Percentiles rank a stretch among this genome's conserved stretches.
phyloP scores from a whole-genome alignment of 2,888 invertebrate species.

The Plemyria rubiginata region DNA sequence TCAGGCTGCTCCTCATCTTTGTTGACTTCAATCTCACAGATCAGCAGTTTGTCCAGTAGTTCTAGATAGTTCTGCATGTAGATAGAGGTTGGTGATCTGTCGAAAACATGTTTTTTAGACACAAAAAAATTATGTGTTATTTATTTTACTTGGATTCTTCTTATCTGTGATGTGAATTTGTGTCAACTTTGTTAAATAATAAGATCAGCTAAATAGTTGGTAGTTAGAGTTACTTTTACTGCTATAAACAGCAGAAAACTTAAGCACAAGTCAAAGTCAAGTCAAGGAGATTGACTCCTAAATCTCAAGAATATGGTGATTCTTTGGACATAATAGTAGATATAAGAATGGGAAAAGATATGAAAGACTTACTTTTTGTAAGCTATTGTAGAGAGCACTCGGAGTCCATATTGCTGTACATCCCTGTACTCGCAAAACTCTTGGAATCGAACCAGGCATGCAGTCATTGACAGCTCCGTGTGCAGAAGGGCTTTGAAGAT shows the following conservation, averaged over 20 bases:
- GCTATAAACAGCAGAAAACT: no score
- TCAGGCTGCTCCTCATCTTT: constrained; percentile 42
- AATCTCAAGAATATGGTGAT: no score
- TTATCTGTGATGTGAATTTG: no score
- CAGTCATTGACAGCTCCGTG: constrained; percentile 84
- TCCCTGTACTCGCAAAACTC: constrained; percentile 91
- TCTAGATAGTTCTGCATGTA: constrained; percentile 87
- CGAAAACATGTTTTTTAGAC: background rate
- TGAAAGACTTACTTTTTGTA: constrained; percentile 61
- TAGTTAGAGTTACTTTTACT: no score
- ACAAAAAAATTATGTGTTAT: no score
- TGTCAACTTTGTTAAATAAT: no score
- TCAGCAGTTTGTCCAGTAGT: constrained; percentile 84
- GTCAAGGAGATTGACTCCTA: no score
- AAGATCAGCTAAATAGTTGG: no score
- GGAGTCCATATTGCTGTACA: constrained; percentile 89
- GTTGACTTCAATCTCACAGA: constrained; percentile 74
- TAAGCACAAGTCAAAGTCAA: no score
- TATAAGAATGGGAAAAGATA: no score
- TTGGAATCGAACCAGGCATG: constrained; percentile 88
- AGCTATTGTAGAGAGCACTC: constrained; percentile 67
- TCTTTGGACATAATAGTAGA: no score
- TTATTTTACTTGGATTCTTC: no score
- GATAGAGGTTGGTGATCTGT: constrained; percentile 80
- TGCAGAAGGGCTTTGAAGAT: constrained; percentile 88